Percentiles rank a stretch among this genome's conserved stretches.
These are phyloP conservation scores for Smittia sp. DNA, from an alignment of 2,888 invertebrate species.

Conservation along the genomic window DNA sequence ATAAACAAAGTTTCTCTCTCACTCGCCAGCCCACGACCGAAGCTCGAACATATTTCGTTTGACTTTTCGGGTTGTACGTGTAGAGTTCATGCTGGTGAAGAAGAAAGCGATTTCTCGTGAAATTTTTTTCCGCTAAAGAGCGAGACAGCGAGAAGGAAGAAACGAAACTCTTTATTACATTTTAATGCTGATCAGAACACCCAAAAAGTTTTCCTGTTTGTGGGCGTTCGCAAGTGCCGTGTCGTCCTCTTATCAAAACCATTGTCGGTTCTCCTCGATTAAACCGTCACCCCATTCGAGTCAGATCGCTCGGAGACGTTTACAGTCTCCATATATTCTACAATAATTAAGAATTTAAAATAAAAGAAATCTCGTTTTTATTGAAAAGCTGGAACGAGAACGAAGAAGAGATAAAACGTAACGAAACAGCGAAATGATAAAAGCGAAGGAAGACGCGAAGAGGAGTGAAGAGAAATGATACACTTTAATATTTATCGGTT, in stretches of 20 bases:
- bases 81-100: not conserved
- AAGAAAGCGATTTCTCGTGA: conserved; percentile 17
- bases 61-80: conserved; percentile 18
- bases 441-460: not conserved
- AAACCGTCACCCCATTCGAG: not conserved
- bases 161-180: conserved; percentile 28
- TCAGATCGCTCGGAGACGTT: conserved; percentile 1
- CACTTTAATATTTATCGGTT: conserved; percentile 38
- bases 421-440: conserved; percentile 4
- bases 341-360: conserved; percentile 35
- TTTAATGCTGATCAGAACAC: conserved; percentile 41
- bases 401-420: conserved; percentile 24
- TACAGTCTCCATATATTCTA: conserved; percentile 24
- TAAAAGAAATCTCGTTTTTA: conserved; percentile 25
- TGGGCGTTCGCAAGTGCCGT: conserved; percentile 26
- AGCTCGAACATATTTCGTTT: not conserved
- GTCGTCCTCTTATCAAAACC: conserved; percentile 16
- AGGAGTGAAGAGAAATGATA: conserved; percentile 25
- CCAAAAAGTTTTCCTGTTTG: conserved; percentile 40
- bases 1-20: conserved; percentile 20
- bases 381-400: not conserved
- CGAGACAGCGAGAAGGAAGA: conserved; percentile 19
- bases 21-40: conserved; percentile 9
- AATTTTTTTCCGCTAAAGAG: not conserved
- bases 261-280: not conserved